Evolutionary conservation across 2,113 vertebrate species (phyloP), one percentile per base, ranked within the genome.

Genomic region (Thalassoma bifasciatum): DNA sequence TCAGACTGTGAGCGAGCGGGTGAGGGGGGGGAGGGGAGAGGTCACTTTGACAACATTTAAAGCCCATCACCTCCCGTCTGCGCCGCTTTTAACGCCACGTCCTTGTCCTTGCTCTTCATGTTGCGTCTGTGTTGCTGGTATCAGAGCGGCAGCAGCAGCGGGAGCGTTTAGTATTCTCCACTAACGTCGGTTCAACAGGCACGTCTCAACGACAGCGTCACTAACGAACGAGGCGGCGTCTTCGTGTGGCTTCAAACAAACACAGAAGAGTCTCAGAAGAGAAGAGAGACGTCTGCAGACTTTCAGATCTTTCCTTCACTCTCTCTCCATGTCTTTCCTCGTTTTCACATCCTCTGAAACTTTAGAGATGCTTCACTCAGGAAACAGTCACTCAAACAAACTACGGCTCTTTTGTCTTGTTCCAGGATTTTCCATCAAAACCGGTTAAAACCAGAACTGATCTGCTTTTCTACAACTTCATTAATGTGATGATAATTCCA

Each of bases 31-130:
- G n/a, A n/a, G n/a, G n/a, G 64, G 64, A 79, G 65, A 82, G 80
- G 80, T 82, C 77, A 72, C 72, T 79, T 69, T 75, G 69, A 75
- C 82, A 82, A 73, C 77, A 66, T 71, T 42, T 59, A 78, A 40
- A 46, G 61, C 54, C 30, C 11, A 10, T 8, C 1, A 8, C n/a
- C n/a, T n/a, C n/a, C n/a, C n/a, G 13, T 10, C 47, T 17, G 14
- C 14, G 16, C 44, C 37, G 22, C 19, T 75, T 26, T 34, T 53
- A 12, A 12, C 1, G 16, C 5, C 1, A 22, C 34, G 19, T 7
- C 23, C 13, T 17, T 51, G 37, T 56, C 52, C 22, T 61, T n/a
- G 19, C 58, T 44, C 62, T 26, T 30, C 40, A 53, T 36, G 14
- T 50, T 21, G 50, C 37, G 66, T 69, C 71, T 1, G 57, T 71